Conservation (phyloP, 2,113 vertebrate species). For the Barbus barbus region DNA sequence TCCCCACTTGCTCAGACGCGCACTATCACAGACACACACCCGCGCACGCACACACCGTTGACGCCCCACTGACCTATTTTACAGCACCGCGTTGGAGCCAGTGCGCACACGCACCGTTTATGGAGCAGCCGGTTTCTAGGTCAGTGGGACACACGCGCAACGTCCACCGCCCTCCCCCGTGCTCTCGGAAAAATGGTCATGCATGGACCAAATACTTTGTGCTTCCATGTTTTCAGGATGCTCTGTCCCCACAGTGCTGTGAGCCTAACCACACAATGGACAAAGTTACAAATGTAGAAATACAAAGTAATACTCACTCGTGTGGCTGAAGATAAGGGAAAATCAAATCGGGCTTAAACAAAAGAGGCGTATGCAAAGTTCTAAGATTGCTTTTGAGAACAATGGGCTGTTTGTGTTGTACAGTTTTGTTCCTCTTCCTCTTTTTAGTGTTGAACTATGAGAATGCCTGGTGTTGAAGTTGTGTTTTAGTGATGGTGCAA, state of each 20-base stretch:
- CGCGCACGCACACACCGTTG: conserved; percentile 62
- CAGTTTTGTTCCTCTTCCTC: neutral
- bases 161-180: neutral
- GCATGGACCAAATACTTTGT: neutral
- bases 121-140: conserved; percentile 73
- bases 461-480: neutral
- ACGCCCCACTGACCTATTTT: conserved; percentile 79
- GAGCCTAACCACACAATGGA: neutral
- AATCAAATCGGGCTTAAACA: neutral
- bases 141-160: conserved; percentile 60
- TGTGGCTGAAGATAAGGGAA: neutral
- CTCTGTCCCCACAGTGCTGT: neutral
- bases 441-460: neutral
- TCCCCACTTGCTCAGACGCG: conserved; percentile 55
- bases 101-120: conserved; percentile 60
- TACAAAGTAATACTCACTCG: neutral
- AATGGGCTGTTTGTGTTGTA: neutral
- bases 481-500: conserved; percentile 6
- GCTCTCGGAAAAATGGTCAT: neutral
- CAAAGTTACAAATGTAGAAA: conserved; percentile 6
- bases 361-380: neutral
- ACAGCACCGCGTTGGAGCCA: conserved; percentile 66
- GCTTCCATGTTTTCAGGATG: neutral
- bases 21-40: conserved; percentile 47
- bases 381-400: neutral